phyloP scores from a whole-genome alignment of 2,888 invertebrate species.

The Cephus pygmeus region DNA sequence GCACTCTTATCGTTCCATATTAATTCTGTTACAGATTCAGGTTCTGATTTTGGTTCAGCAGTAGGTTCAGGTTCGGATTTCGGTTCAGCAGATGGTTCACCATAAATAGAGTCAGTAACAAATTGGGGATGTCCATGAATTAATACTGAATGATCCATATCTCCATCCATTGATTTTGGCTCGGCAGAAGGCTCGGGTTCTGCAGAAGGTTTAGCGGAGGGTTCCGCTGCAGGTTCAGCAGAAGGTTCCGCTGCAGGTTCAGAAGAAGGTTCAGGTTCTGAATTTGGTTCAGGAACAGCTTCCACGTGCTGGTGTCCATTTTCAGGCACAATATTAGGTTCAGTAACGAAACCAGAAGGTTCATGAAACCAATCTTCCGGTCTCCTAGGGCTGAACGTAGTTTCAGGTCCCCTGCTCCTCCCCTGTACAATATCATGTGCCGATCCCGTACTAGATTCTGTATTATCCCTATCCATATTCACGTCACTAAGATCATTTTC shows the following conservation, averaged over 20 bases:
- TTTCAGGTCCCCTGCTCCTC: constrained; percentile 47
- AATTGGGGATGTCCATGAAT: constrained; percentile 46
- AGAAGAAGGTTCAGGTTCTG: constrained; percentile 44
- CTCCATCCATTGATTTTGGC: constrained; percentile 35
- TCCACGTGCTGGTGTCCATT: constrained; percentile 36
- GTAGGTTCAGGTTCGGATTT: constrained; percentile 41
- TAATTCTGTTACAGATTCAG: constrained; percentile 54
- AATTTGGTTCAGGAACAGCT: constrained; percentile 34
- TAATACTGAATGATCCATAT: neutral
- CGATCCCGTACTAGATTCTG: constrained; percentile 38
- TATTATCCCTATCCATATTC: constrained; percentile 40
- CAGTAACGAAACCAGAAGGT: constrained; percentile 22
- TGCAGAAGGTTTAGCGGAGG: constrained; percentile 36
- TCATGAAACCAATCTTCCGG: constrained; percentile 40
- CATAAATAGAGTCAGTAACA: constrained; percentile 44
- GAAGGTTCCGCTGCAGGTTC: constrained; percentile 45
- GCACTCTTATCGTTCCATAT: constrained; percentile 40
- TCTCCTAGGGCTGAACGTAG: constrained; percentile 29
- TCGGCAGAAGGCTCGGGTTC: constrained; percentile 33
- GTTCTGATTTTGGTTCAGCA: constrained; percentile 41
- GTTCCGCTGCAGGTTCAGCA: constrained; percentile 30
- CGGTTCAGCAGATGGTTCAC: constrained; percentile 53
- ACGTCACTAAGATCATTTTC: constrained; percentile 48
- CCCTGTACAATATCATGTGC: constrained; percentile 49
- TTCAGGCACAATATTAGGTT: constrained; percentile 35